Base-by-base conservation (phyloP, 2,888 invertebrate species). In the Microdon myrmicae region DNA sequence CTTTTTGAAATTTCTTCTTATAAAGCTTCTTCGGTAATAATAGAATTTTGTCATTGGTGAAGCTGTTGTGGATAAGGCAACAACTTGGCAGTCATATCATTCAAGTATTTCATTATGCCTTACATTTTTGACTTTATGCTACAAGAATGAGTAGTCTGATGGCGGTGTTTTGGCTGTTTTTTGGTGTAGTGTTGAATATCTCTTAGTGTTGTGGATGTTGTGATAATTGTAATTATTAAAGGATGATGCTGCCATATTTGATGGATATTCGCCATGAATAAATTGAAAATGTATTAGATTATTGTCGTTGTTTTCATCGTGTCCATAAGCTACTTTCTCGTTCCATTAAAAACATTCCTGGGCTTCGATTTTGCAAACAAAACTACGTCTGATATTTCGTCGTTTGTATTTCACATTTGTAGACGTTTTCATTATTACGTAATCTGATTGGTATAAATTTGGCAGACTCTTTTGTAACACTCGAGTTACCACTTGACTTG, bases 401-500 rank as follows among this genome's bases (percentile, higher is more conserved):
- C 0, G 74, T 71, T 2, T 75, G 74, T 51, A 79, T 58, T 64
- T 80, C 79, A 51, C 80, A 80, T 54, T 80, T 80, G 61, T 80
- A 80, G 39, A 72, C 72, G 56, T 75, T 79, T 48, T 80, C 80
- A 51, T 80, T 78, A 14, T 73, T 74, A 7, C 75, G 72, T 38
- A 73, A 69, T 16, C 70, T 67, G 0, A 72, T 69, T 2, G 77
- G 74, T 67, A 74, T 31, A 53, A 75, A 77, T 43, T 72, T 76
- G 37, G 70, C 70, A 17, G 69, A 71, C 60, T 78, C 79, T 53
- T 79, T 80, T 37, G 73, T 73, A 3, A 78, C 73, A 2, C 78
- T 77, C 2, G 77, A 73, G 45, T 80, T 80, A 26, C 85, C 82
- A 12, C 83, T 79, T 2, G 86, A 83, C 61, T 86, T 81, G 68